Evolutionary conservation across 1,140 invertebrate genomes (phyloP), one percentile per base, ranked within the genome.

Genomic region (Bombus sylvicola): DNA sequence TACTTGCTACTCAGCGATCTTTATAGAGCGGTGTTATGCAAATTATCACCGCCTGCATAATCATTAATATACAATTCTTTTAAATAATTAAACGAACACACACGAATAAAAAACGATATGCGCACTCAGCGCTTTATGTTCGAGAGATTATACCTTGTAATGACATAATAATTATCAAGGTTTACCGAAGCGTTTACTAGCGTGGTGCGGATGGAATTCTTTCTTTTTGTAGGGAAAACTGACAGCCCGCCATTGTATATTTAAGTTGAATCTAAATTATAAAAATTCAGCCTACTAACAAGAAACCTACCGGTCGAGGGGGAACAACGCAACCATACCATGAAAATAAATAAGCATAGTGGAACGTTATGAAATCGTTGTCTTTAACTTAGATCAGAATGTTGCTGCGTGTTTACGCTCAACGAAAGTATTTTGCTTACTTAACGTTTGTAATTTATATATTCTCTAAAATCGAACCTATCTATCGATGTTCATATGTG

Each of bases 11-110:
- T 39, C 72, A 53, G 68, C 34, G 39, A 34, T 79, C 37, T 47
- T 62, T 62, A 72, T 84, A 43, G 76, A 84, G 13, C 53, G 37
- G 68, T 31, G 13, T 73, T 85, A 85, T 85, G 83, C 57, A 85
- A 72, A 85, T 85, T 25, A 12, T 72, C n/a, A 9, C 57, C 83
- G 83, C 76, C 77, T 85, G 83, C 68, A 57, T 77, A 53, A 31
- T 43, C 66, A 73, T 85, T 73, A 80, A 34, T 57, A 41, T 47
- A n/a, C 25, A 31, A 39, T 80, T 85, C 80, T 80, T 72, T 34
- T 79, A 85, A 64, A 72, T 85, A 85, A 85, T 80, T 80, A 73
- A 72, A 39, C 64, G 64, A 77, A 39, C 13, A 4, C 28, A 25
- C 22, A 15, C 53, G 53, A 22, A 10, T 12, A 37, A 85, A 80